Base-by-base conservation (phyloP, 2,113 vertebrate genomes). In the Malaclemys terrapin region DNA sequence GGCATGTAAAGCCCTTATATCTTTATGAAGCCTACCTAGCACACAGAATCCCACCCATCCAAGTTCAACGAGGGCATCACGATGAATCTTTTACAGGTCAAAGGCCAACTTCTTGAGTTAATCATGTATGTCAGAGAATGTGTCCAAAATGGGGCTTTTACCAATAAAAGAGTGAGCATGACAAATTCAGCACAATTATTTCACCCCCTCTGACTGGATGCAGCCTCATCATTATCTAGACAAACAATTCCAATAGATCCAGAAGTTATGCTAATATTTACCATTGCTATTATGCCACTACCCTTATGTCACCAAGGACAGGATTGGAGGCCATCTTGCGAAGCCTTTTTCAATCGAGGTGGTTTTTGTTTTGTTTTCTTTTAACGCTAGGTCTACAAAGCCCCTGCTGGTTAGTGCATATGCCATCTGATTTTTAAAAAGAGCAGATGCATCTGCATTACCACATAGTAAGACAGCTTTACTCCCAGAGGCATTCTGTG, bases 161-260 rank as follows among this genome's bases (percentile, higher is more conserved):
- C 12, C 79, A 83, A 65, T 19, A 20, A 90, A 81, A 93, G 88
- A 3, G 88, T 25, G 5, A 97, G 85, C 24, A 45, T 27, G 22
- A 45, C 69, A 76, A 76, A 76, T 76, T 76, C 72, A 42, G 38
- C 16, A n/a, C 12, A n/a, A 84, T 38, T 0, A 1, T 90, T 96
- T 91, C 47, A 69, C 25, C 45, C 7, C 2, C 11, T 78, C 24
- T 78, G 42, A 78, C 12, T n/a, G 13, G 42, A 91, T 88, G 2
- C 78, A 65, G 84, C 81, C 89, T 85, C 25, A 42, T 87, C 22
- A 69, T 69, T 91, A 12, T 52, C 5, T 0, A 9, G 75, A 81
- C 20, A 57, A 47, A 42, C 42, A 1, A 0, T 88, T 85, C 14
- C 69, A 78, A 12, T 27, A 47, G 75, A 47, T 78, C 17, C 35